Evolutionary conservation across 2,888 invertebrate species (phyloP).

Genomic region (Ecliptopera silaceata): DNA sequence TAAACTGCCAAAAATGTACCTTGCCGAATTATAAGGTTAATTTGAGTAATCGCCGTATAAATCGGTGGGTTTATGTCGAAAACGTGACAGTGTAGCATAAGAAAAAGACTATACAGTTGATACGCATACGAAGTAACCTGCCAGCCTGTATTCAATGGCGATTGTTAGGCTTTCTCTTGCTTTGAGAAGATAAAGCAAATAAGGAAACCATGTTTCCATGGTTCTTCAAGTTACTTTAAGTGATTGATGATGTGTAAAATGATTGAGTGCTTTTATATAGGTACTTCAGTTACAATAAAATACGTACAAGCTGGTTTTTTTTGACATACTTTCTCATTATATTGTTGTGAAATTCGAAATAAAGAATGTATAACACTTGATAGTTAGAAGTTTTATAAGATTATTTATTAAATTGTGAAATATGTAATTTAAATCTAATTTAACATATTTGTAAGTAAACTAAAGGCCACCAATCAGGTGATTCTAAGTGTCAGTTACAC

Average conservation of each 20-base stretch:
- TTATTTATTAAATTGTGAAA: too few relatives aligned
- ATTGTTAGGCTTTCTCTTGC: slow-evolving; percentile 35
- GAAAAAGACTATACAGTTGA: slow-evolving; percentile 37
- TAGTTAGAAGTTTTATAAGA: too few relatives aligned
- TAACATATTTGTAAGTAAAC: too few relatives aligned
- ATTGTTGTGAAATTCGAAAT: too few relatives aligned
- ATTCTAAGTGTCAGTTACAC: too few relatives aligned
- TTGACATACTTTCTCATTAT: too few relatives aligned
- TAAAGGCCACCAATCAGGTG: too few relatives aligned
- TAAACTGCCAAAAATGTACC: slow-evolving; percentile 7
- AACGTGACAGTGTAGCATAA: slow-evolving; percentile 51
- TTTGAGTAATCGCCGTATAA: slow-evolving; percentile 43
- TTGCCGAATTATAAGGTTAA: slow-evolving; percentile 24
- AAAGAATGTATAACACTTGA: too few relatives aligned
- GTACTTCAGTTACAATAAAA: not conserved
- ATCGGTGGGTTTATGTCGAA: slow-evolving; percentile 48
- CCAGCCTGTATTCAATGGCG: slow-evolving; percentile 33
- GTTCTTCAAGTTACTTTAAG: not conserved
- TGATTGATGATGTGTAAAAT: not conserved
- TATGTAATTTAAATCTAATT: too few relatives aligned
- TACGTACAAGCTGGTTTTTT: too few relatives aligned
- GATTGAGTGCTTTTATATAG: too few relatives aligned
- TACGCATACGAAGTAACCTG: slow-evolving; percentile 47
- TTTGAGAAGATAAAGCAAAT: slow-evolving; percentile 22
- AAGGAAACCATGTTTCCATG: slow-evolving; percentile 6